Conservation (phyloP, 2,113 vertebrate species). For the Trematocara zebra region DNA sequence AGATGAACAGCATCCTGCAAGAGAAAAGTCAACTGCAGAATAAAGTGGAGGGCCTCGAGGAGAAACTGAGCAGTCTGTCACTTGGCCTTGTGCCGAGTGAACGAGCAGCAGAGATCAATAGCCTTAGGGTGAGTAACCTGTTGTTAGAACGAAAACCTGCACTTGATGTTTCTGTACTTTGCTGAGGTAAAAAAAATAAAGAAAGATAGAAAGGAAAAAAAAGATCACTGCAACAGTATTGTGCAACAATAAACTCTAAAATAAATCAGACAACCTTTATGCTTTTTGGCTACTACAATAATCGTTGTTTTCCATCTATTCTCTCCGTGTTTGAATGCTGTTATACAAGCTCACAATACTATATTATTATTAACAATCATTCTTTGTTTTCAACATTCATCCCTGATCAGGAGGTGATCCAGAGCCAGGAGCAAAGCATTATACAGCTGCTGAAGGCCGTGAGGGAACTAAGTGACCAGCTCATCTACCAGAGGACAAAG, state of each 20-base stretch:
- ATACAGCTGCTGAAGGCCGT: conserved; percentile 62
- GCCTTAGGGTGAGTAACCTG: conserved; percentile 81
- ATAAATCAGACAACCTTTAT: background rate
- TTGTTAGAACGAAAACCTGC: background rate
- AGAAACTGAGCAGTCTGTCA: conserved; percentile 79
- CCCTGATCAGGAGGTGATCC: conserved; percentile 59
- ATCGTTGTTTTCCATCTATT: background rate
- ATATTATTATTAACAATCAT: background rate
- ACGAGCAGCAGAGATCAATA: conserved; percentile 76
- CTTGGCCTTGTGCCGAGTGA: conserved; percentile 59
- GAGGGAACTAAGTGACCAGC: conserved; percentile 65
- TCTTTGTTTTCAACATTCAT: background rate
- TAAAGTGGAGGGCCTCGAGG: conserved; percentile 82
- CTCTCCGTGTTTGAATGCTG: background rate
- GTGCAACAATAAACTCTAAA: background rate
- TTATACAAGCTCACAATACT: background rate
- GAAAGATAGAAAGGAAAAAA: no score
- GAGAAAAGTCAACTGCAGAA: conserved; percentile 81
- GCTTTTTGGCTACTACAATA: background rate
- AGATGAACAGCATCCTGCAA: conserved; percentile 81
- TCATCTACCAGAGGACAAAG: conserved; percentile 63
- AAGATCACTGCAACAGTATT: background rate
- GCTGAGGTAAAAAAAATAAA: no score
- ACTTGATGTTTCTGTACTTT: background rate
- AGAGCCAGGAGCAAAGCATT: conserved; percentile 65